These are phyloP conservation scores for Marisa cornuarietis DNA, from an alignment of 1,140 invertebrate species.

Conservation along the genomic window DNA sequence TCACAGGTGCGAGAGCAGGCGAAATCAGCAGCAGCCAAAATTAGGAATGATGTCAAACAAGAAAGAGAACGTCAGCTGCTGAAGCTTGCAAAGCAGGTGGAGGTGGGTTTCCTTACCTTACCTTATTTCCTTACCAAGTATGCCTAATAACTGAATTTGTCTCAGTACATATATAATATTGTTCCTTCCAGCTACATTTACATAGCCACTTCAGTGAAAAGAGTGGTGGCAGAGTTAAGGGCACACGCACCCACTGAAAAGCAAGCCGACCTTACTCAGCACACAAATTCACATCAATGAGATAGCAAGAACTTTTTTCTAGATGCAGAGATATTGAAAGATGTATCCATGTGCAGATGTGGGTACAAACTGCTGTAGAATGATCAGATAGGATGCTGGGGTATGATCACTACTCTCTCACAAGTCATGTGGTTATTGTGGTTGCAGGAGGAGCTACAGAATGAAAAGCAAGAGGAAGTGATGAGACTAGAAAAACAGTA, in stretches of 20 bases:
- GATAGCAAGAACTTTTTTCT: background rate
- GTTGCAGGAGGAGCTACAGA: slow-evolving; percentile 50
- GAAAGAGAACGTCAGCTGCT: slow-evolving; percentile 57
- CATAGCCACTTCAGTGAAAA: too few relatives aligned
- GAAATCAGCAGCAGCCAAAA: slow-evolving; percentile 57
- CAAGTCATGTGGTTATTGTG: too few relatives aligned
- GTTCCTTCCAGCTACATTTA: too few relatives aligned
- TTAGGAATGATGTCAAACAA: slow-evolving; percentile 59
- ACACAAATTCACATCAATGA: too few relatives aligned
- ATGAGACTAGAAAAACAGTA: slow-evolving; percentile 52
- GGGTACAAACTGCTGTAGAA: too few relatives aligned
- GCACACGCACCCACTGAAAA: too few relatives aligned
- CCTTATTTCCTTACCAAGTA: background rate
- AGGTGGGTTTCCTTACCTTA: slow-evolving; percentile 37
- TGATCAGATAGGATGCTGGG: too few relatives aligned
- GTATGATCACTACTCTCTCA: background rate
- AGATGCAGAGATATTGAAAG: background rate
- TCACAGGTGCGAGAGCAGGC: slow-evolving; percentile 59
- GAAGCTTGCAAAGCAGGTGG: slow-evolving; percentile 51
- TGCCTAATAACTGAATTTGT: too few relatives aligned
- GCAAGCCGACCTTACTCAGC: too few relatives aligned
- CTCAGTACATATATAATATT: too few relatives aligned
- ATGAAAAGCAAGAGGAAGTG: slow-evolving; percentile 56
- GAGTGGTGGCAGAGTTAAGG: too few relatives aligned
- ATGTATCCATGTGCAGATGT: background rate